A percentile compares a stretch with the other conserved stretches of the same genome.
Conservation (phyloP, 2,113 vertebrate genomes). For the Oophaga pumilio region DNA sequence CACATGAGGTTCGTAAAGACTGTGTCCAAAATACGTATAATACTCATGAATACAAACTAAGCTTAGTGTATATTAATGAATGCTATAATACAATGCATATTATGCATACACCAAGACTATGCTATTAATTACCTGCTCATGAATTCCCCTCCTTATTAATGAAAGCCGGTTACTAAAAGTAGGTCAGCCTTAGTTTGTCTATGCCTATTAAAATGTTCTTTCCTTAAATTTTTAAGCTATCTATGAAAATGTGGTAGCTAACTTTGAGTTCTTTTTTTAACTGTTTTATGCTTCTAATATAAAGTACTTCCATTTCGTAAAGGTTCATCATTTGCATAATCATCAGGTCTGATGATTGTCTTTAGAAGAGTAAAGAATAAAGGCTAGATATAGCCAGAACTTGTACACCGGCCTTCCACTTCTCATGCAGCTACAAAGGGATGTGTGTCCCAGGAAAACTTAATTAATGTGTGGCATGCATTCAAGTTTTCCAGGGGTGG, state of each 20-base stretch:
- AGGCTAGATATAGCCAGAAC: background rate
- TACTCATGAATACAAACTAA: background rate
- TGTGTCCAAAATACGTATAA: background rate
- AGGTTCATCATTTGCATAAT: background rate
- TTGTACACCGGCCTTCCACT: background rate
- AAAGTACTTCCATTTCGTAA: background rate
- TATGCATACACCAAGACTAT: background rate
- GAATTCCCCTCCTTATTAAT: background rate
- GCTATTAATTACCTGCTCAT: background rate
- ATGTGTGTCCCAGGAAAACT: background rate
- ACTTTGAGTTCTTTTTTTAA: background rate
- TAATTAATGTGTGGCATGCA: constrained; percentile 27
- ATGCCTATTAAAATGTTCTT: background rate
- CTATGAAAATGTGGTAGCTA: background rate
- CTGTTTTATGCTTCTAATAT: background rate
- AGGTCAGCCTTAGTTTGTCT: background rate
- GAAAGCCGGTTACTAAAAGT: background rate
- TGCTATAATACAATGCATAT: background rate
- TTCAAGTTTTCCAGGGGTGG: constrained; percentile 1
- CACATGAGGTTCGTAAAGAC: background rate
- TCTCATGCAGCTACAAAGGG: constrained; percentile 16
- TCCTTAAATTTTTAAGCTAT: background rate
- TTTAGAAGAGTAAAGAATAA: background rate
- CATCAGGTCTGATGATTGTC: background rate
- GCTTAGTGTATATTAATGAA: background rate